Evolutionary conservation across 1,140 invertebrate genomes (phyloP).

Genomic region (Pachyrhynchus sulphureomaculatus): DNA sequence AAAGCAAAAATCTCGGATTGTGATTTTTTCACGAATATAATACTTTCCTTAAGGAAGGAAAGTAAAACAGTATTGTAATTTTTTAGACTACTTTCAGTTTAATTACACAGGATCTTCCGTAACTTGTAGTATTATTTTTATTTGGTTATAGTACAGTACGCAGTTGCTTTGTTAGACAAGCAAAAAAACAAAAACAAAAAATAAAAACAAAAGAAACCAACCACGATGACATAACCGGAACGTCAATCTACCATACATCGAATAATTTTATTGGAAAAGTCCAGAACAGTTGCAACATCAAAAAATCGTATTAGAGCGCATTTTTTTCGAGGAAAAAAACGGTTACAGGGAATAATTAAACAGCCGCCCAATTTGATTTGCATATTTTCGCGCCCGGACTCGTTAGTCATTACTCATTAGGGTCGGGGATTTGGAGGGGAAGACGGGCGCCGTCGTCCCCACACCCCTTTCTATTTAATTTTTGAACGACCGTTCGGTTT

Average conservation of each 20-base stretch:
- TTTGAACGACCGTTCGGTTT: not conserved
- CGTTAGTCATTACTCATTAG: constrained; percentile 54
- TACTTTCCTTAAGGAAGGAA: too few relatives aligned
- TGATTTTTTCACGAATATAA: too few relatives aligned
- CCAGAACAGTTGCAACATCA: constrained; percentile 30
- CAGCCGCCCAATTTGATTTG: constrained; percentile 52
- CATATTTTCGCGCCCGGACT: constrained; percentile 51
- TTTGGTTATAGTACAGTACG: too few relatives aligned
- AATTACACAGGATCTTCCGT: too few relatives aligned
- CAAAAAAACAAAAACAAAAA: too few relatives aligned
- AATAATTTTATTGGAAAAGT: not conserved
- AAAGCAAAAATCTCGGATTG: too few relatives aligned
- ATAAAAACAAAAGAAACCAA: too few relatives aligned
- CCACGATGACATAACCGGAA: too few relatives aligned
- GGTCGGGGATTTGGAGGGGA: constrained; percentile 43
- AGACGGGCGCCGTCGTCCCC: constrained; percentile 25
- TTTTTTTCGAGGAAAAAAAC: constrained; percentile 37
- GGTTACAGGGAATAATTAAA: constrained; percentile 49
- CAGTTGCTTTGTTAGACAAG: too few relatives aligned
- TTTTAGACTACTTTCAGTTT: too few relatives aligned
- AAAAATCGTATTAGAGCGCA: constrained; percentile 40
- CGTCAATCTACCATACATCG: constrained; percentile 1
- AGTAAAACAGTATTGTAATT: too few relatives aligned
- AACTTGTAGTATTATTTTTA: too few relatives aligned
- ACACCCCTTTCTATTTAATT: constrained; percentile 7